Conservation (phyloP, 2,113 vertebrate species). For the Nestor notabilis region DNA sequence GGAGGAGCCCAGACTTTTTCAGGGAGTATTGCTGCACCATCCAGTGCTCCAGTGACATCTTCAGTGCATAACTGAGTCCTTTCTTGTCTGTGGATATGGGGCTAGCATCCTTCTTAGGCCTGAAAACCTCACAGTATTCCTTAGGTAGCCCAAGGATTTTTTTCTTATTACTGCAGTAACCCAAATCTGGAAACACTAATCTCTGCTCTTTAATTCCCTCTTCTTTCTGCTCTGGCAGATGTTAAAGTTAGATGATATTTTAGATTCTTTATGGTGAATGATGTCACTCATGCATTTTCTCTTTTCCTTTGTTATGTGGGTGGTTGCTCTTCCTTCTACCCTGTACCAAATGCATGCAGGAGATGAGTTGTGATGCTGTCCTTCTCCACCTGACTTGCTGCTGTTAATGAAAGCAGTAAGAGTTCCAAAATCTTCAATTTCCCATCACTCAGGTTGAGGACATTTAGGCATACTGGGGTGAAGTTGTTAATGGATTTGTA, state of each 20-base stretch:
- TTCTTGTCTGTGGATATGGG: neutral
- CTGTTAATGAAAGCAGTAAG: no score
- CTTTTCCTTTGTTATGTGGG: neutral
- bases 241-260: neutral
- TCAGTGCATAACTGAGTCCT: fast-evolving
- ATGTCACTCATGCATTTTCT: neutral
- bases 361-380: neutral
- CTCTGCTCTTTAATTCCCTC: neutral
- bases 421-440: neutral
- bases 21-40: neutral
- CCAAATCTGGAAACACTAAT: neutral
- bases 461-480: neutral
- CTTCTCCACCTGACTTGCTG: neutral
- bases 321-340: neutral
- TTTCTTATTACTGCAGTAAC: neutral
- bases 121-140: neutral
- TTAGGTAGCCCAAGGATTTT: neutral
- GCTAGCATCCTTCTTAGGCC: neutral
- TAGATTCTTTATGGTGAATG: neutral
- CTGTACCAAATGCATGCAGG: neutral
- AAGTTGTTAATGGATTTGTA: neutral
- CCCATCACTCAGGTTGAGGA: neutral
- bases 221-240: neutral
- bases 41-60: neutral
- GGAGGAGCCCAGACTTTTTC: neutral